Evolutionary conservation across 2,888 invertebrate genomes (phyloP).

Genomic region (Nomada ruficornis): DNA sequence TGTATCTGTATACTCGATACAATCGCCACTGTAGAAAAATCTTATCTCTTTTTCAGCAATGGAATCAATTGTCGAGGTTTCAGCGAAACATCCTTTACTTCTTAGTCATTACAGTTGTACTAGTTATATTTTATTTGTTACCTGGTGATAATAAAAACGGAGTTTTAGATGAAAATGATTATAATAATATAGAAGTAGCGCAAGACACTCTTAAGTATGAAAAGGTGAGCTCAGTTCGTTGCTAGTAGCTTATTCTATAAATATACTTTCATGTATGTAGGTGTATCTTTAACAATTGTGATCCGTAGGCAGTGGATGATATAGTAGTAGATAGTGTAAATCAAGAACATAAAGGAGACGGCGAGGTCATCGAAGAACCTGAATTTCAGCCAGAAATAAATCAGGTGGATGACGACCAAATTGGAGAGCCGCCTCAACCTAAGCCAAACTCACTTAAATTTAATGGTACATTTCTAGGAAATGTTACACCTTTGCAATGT

Average conservation of each 20-base stretch:
- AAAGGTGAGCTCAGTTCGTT: constrained; percentile 62
- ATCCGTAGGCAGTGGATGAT: constrained; percentile 75
- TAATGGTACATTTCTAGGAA: constrained; percentile 68
- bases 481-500: not conserved
- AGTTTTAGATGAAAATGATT: constrained; percentile 78
- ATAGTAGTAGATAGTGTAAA: constrained; percentile 80
- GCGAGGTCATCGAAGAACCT: constrained; percentile 85
- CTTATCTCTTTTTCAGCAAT: constrained; percentile 87
- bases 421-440: constrained; percentile 81
- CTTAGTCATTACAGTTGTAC: constrained; percentile 85
- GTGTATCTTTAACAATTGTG: not conserved
- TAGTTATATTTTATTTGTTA: constrained; percentile 87
- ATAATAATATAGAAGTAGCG: constrained; percentile 72
- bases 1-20: not conserved
- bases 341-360: constrained; percentile 76
- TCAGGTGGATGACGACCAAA: constrained; percentile 81
- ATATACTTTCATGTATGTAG: not conserved
- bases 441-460: constrained; percentile 78
- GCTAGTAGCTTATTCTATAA: not conserved
- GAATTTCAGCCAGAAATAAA: constrained; percentile 82
- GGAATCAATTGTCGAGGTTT: constrained; percentile 94
- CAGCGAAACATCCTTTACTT: constrained; percentile 92
- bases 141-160: constrained; percentile 84
- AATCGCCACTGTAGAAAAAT: not conserved
- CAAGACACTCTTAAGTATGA: constrained; percentile 74